Evolutionary conservation across 92 coral and sea anemone species (phyloP), one percentile per base, ranked within the genome.

Genomic region (Umimayanthus kanabou): DNA sequence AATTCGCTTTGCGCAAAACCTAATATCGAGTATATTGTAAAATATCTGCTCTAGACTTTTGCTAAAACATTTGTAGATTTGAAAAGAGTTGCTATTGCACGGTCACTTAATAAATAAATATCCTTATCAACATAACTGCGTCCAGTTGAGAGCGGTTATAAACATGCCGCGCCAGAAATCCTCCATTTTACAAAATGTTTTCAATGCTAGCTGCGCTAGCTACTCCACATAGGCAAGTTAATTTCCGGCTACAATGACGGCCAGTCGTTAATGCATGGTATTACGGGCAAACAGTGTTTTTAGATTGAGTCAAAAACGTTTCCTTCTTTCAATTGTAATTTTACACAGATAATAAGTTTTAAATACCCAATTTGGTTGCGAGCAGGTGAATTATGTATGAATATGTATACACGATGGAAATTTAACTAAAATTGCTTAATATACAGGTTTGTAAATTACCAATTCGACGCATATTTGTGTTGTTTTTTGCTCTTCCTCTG

Each of bases 321-420:
- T 93, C 96, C 96, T 95, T 72, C 67, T 92, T 90, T 87, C 96
- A 93, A 95, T 95, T 95, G 96, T 95, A 91, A 93, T 95, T 92
- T 91, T 87, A 81, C 92, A 75, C 75, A 88, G 92, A 93, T 95
- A 95, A 95, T 93, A 93, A 91, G 98, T 92, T 95, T 91, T 95
- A 95, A 95, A 95, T 95, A 93, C 96, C 98, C 98, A 95, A 95
- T 95, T 95, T 93, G 80, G 64, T 90, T 42, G 18, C 20, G 80
- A 70, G 90, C 94, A 95, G 96, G 96, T 94, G 98, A 84, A 90
- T 85, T 77, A 73, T 30, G 57, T 70, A 93, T 95, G 94, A 93
- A 93, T 95, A 93, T 93, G 94, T 39, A 95, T 88, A 84, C 74
- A 77, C 90, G 73, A 57, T 81, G 88, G 91, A 85, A 87, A 83